Base-by-base conservation (phyloP, 1,140 invertebrate genomes). In the Drosophila nikananu region DNA sequence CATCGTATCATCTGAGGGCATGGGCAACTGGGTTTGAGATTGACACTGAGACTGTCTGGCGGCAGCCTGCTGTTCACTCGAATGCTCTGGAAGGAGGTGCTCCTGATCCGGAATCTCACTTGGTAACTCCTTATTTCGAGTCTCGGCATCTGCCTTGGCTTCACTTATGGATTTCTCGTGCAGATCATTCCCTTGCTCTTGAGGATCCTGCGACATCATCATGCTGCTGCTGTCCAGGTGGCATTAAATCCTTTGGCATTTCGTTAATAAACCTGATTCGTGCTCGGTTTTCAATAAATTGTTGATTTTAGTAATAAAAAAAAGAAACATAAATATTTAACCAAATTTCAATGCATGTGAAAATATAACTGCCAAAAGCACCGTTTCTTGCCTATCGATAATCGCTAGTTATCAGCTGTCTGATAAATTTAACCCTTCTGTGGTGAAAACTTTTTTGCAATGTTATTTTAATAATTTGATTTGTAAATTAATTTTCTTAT, bases 1-100 rank as follows among this genome's bases (percentile, higher is more conserved):
- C 51, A 90, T 64, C 2, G 65, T 17, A 3, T 90, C 71, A 25
- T 81, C 84, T 6, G 86, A 25, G 1, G 84, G 84, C 79, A 86
- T 73, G 1, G 80, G 48, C 7, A 35, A 21, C 19, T 63, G 23
- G 12, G 48, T 17, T 13, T 46, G 44, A 46, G 42, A 21, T 12
- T 23, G 19, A 19, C 17, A n/a, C 15, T 48, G 19, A 21, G 32
- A 32, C 32, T 35, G 27, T 32, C 19, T 21, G 27, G 27, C 8
- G 13, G 59, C 15, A 19, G 19, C 15, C 17, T 17, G 13, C 5
- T 64, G 23, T 3, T 17, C 21, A 7, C 5, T 21, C 3, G 25
- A 9, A 30, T 21, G 15, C n/a, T 25, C n/a, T 19, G 2, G 21
- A 1, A 21, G 27, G 7, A 17, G 23, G 7, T 52, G 17, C 30